These are phyloP conservation scores for Cyrtonyx montezumae DNA, from an alignment of 2,113 vertebrate species.

Conservation along the genomic window DNA sequence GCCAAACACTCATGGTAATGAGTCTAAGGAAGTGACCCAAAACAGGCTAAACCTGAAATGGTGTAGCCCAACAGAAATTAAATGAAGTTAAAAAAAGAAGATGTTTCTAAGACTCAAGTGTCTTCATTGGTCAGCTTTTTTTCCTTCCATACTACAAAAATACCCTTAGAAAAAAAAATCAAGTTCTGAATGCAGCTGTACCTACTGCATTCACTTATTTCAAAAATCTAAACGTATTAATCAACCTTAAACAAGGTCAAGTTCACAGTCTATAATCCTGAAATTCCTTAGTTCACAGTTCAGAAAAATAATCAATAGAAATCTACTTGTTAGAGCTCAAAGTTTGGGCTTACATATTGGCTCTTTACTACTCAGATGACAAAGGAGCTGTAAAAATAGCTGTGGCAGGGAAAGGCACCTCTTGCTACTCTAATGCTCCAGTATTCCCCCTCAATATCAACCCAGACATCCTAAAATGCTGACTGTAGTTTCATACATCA, in stretches of 20 bases:
- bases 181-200: neutral
- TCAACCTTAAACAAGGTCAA: neutral
- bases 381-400: neutral
- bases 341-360: neutral
- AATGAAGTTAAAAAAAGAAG: neutral
- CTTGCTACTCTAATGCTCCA: neutral
- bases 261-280: neutral
- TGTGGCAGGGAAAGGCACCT: neutral
- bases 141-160: too few relatives aligned
- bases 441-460: neutral
- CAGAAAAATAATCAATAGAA: neutral
- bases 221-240: neutral
- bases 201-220: neutral
- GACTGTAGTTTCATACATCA: neutral
- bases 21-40: neutral
- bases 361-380: neutral
- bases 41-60: conserved; percentile 47
- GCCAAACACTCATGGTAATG: conserved; percentile 1
- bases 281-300: neutral
- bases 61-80: neutral
- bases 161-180: too few relatives aligned
- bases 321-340: neutral
- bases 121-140: too few relatives aligned
- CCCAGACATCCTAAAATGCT: neutral
- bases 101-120: too few relatives aligned